phyloP scores from a whole-genome alignment of 2,888 invertebrate genomes.

The Rhagonycha fulva region DNA sequence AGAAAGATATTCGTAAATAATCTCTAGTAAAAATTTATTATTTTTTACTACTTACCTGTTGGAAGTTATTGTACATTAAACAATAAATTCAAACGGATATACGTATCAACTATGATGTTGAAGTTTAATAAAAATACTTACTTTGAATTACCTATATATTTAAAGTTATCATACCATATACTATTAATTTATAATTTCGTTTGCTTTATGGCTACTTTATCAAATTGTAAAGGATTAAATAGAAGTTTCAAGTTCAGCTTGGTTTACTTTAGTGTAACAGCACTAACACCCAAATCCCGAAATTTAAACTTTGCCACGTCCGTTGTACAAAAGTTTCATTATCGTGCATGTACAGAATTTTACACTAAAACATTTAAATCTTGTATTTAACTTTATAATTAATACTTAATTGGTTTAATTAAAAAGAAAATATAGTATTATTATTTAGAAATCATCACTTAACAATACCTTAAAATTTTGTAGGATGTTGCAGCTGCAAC shows the following conservation, averaged over 20 bases:
- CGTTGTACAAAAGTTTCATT: not conserved
- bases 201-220: too few species aligned
- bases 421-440: too few species aligned
- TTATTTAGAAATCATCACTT: not conserved
- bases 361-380: not conserved
- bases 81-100: too few species aligned
- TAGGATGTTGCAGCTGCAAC: conserved; percentile 95
- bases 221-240: not conserved
- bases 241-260: not conserved
- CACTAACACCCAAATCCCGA: not conserved
- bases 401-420: not conserved
- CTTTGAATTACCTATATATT: too few species aligned
- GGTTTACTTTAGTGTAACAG: not conserved
- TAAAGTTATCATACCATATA: too few species aligned
- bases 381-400: not conserved
- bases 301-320: not conserved
- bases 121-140: too few species aligned
- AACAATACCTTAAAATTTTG: not conserved
- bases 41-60: too few species aligned
- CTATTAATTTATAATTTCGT: not conserved
- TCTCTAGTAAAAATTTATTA: too few species aligned
- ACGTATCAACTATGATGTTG: too few species aligned
- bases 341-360: not conserved
- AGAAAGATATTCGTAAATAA: too few species aligned
- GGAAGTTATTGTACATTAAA: too few species aligned